Base-by-base conservation (phyloP, 2,113 vertebrate species). In the Glaucidium brasilianum region DNA sequence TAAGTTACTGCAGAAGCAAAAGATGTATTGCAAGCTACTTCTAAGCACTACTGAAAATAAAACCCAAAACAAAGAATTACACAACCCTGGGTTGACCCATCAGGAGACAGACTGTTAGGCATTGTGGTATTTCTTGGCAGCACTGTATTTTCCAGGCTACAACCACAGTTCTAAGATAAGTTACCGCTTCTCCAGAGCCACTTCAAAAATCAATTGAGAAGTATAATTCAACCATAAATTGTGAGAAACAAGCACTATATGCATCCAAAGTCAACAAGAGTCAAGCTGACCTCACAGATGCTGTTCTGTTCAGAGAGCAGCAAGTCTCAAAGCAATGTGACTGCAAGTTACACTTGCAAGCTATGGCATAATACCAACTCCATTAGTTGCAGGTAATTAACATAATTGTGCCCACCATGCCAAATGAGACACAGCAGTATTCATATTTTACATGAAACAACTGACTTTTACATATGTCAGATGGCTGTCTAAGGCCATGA, bases 271-370 rank as follows among this genome's bases (percentile, higher is more conserved):
- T 10, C n/a, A 77, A 41, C 25, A 58, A 62, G 13, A 72, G 21
- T 62, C 0, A 1, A 82, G 41, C 0, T 63, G 50, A 63, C 14
- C 41, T 67, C 0, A 0, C 43, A 68, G 72, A 55, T 25, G 6
- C 52, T 55, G 1, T 4, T 60, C 26, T 34, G 49, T 37, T 76
- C 62, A 60, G 68, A n/a, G 0, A 90, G 78, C 11, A 10, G 41
- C 52, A 72, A 41, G 15, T 45, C 67, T 64, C 27, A 64, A 52
- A 82, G 49, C 56, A 45, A 47, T 1, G 13, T 15, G 34, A 84
- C 59, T 45, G 16, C 43, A 85, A 58, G 56, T 35, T 11, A 67
- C 32, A 6, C 17, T 66, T 15, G 3, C 0, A 4, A 79, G 67
- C 55, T 41, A 20, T 6, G 11, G 62, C 62, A n/a, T 9, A 25